Evolutionary conservation across 2,797 vertebrate genomes (phyloP).

Genomic region (Hemitrygon akajei): DNA sequence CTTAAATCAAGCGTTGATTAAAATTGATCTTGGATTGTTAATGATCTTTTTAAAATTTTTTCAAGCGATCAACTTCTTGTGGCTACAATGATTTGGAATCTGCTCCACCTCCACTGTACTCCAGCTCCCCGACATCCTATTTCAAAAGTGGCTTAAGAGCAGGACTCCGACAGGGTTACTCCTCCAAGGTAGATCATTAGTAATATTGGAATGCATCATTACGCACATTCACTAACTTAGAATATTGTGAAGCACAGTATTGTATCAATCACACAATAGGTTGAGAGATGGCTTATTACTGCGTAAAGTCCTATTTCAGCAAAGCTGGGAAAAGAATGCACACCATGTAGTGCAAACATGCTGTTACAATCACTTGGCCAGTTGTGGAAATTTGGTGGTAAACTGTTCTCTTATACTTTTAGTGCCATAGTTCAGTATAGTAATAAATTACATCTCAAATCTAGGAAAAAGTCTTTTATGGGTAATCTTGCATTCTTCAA

Average conservation of each 20-base stretch:
- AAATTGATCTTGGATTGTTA: neutral
- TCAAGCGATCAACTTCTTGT: slow-evolving; percentile 49
- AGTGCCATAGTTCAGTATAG: neutral
- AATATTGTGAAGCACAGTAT: no score
- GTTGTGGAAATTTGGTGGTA: neutral
- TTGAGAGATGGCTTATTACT: neutral
- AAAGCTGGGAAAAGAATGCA: no score
- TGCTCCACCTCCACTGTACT: slow-evolving; percentile 55
- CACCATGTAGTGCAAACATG: neutral
- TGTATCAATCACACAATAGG: no score
- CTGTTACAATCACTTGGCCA: neutral
- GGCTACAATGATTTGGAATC: slow-evolving; percentile 55
- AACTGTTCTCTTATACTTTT: neutral
- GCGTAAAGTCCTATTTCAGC: neutral
- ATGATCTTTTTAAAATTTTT: neutral
- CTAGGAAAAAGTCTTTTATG: neutral
- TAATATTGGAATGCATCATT: neutral
- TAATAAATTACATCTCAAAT: neutral
- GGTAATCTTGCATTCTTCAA: neutral
- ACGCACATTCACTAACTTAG: no score
- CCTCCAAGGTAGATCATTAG: slow-evolving; percentile 66
- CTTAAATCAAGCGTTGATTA: neutral
- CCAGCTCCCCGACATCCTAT: slow-evolving; percentile 65
- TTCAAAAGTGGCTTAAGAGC: slow-evolving; percentile 64
- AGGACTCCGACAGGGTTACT: slow-evolving; percentile 60